These are phyloP conservation scores for Trachelus troglodyta DNA, from an alignment of 2,888 invertebrate species.

Conservation along the genomic window DNA sequence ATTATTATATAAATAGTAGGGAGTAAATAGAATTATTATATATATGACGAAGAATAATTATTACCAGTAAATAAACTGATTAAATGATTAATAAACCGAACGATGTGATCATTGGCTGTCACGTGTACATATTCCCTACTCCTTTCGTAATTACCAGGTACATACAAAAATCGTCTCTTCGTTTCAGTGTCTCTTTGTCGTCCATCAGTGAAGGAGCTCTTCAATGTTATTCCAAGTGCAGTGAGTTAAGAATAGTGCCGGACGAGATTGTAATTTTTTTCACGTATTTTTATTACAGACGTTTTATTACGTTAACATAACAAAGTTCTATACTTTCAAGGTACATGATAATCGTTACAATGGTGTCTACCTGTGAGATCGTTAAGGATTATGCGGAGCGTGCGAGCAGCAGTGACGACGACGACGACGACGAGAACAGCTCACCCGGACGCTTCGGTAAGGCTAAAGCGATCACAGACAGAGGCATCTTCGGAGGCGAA, in stretches of 20 bases:
- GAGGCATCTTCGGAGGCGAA: conserved; percentile 48
- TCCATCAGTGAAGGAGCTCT: background rate
- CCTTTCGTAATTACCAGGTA: background rate
- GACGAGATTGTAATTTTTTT: conserved; percentile 34
- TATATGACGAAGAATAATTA: conserved; percentile 60
- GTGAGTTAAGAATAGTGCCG: background rate
- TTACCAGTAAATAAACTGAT: conserved; percentile 66
- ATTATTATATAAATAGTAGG: conserved; percentile 51
- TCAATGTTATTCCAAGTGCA: background rate
- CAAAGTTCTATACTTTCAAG: conserved; percentile 66
- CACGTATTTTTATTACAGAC: conserved; percentile 61
- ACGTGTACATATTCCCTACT: background rate
- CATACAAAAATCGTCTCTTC: background rate
- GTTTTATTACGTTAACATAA: conserved; percentile 64
- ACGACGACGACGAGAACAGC: conserved; percentile 29
- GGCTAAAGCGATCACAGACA: conserved; percentile 58
- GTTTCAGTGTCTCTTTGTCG: background rate
- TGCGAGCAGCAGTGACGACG: conserved; percentile 35
- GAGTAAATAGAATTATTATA: conserved; percentile 61
- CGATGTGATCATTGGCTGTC: conserved; percentile 8
- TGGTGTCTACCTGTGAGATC: conserved; percentile 62
- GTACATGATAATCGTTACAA: conserved; percentile 64
- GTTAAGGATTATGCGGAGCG: conserved; percentile 58
- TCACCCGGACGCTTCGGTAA: conserved; percentile 56
- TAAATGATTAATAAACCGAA: conserved; percentile 58